Conservation (phyloP, 2,113 vertebrate species). For the Mustelus asterias region DNA sequence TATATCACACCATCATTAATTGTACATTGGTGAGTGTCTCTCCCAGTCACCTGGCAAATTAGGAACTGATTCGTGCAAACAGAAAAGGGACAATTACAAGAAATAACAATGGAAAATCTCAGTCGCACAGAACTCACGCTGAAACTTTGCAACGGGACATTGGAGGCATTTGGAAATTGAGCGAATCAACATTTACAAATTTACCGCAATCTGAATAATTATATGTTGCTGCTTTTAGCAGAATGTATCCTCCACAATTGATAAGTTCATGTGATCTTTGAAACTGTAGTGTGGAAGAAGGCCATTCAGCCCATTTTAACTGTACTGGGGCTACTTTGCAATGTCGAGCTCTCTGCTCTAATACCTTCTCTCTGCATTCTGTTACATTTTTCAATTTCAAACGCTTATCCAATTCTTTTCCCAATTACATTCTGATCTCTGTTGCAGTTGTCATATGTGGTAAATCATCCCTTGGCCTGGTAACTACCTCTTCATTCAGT, state of each 20-base stretch:
- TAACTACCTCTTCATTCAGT: background rate
- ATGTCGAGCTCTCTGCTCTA: background rate
- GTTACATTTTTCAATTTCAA: background rate
- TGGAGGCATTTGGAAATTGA: background rate
- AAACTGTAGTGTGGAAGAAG: background rate
- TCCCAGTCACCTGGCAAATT: too few relatives aligned
- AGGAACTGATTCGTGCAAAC: background rate
- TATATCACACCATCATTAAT: too few relatives aligned
- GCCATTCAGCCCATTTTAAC: background rate
- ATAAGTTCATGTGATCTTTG: background rate
- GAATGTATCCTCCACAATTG: background rate
- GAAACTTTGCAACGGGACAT: background rate
- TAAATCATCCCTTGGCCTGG: background rate
- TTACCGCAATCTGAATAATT: background rate
- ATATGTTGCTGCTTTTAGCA: background rate
- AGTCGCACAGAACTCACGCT: background rate
- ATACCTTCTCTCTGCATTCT: too few relatives aligned
- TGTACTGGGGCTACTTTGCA: background rate
- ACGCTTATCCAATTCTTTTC: background rate
- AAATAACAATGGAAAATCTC: background rate
- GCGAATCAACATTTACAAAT: background rate
- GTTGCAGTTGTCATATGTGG: background rate
- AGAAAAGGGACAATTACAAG: background rate
- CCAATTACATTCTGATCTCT: background rate
- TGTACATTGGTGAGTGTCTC: too few relatives aligned